Percentiles rank a stretch among this genome's conserved stretches.
phyloP scores from a whole-genome alignment of 2,888 invertebrate species.

The Hirtodrosophila confusa region DNA sequence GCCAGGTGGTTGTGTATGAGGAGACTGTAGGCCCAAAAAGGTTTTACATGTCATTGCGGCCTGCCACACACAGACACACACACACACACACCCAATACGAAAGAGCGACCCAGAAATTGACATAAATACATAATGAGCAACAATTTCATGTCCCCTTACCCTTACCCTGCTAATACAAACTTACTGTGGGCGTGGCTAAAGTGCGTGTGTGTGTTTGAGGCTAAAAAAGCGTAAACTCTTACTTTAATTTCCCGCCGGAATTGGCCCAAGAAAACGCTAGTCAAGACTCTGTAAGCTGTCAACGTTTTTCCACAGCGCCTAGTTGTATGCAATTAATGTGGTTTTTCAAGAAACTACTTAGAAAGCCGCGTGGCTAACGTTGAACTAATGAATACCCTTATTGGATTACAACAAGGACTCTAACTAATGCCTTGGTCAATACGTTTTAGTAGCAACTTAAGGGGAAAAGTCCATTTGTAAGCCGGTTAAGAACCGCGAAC shows the following conservation, averaged over 20 bases:
- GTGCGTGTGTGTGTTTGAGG: conserved; percentile 55
- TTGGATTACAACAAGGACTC: not conserved
- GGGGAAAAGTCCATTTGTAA: no score
- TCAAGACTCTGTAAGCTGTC: conserved; percentile 58
- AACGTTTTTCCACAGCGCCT: conserved; percentile 63
- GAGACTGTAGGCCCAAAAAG: conserved; percentile 68
- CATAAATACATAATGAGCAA: conserved; percentile 76
- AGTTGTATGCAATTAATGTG: conserved; percentile 71
- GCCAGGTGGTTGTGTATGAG: conserved; percentile 53
- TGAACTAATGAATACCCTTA: conserved; percentile 26
- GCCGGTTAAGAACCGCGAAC: no score
- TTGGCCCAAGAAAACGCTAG: conserved; percentile 56
- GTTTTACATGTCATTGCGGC: conserved; percentile 76
- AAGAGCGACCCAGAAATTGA: conserved; percentile 71
- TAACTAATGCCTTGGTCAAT: not conserved
- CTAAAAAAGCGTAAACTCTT: conserved; percentile 76
- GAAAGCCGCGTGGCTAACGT: not conserved
- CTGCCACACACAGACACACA: conserved; percentile 37
- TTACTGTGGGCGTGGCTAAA: conserved; percentile 45
- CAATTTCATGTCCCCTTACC: conserved; percentile 58
- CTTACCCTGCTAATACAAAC: not conserved
- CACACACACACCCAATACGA: conserved; percentile 21
- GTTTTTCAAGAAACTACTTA: conserved; percentile 53
- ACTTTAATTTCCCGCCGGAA: conserved; percentile 77
- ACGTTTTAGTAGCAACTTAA: no score